Conservation (phyloP, 2,797 vertebrate species). For the Streptopelia turtur region DNA sequence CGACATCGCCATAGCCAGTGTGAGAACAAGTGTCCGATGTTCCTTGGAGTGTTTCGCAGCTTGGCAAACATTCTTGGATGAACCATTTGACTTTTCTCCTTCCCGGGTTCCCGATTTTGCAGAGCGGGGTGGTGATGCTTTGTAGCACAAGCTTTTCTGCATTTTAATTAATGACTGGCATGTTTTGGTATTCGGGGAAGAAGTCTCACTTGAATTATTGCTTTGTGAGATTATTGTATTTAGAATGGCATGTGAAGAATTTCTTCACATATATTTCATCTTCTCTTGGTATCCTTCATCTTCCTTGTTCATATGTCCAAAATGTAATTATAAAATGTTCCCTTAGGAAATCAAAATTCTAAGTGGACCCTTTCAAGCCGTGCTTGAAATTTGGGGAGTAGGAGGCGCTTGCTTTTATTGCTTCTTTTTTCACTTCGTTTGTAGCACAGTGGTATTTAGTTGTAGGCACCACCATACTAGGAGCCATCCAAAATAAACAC, state of each 20-base stretch:
- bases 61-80: background rate
- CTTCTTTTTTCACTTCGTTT: background rate
- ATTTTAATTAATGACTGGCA: constrained; percentile 46
- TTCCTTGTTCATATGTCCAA: constrained; percentile 31
- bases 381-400: background rate
- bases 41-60: background rate
- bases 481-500: background rate
- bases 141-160: background rate
- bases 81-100: background rate
- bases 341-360: constrained; percentile 59
- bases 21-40: background rate
- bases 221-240: constrained; percentile 62
- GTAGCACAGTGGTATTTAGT: background rate
- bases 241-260: constrained; percentile 60
- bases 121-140: background rate
- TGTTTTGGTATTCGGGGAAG: constrained; percentile 24
- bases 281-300: constrained; percentile 50
- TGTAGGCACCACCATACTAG: background rate
- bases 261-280: constrained; percentile 48
- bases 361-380: background rate
- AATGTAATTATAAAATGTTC: constrained; percentile 58
- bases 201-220: constrained; percentile 60
- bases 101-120: background rate
- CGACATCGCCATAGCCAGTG: background rate
- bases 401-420: background rate